A percentile compares a stretch with the other conserved stretches of the same genome.
Conservation (phyloP, 2,113 vertebrate species). For the Carassius auratus region DNA sequence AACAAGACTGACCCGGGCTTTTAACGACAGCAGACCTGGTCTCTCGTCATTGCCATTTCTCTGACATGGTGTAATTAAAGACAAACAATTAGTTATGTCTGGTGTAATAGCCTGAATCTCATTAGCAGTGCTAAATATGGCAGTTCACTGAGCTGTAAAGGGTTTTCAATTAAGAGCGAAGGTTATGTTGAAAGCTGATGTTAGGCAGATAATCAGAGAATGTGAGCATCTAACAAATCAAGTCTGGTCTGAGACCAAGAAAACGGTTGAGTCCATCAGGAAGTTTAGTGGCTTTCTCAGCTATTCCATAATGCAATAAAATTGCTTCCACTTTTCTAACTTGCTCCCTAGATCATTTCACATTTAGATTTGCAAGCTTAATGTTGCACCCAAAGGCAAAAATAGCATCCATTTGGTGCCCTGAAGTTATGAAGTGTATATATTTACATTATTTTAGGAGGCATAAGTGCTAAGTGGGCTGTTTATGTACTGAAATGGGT, state of each 20-base stretch:
- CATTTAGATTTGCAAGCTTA: constrained; percentile 16
- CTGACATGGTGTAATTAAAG: constrained; percentile 26
- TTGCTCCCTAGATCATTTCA: constrained; percentile 19
- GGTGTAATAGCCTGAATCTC: constrained; percentile 17
- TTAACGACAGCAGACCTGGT: constrained; percentile 17
- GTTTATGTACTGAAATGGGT: background rate
- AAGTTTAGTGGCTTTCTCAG: constrained; percentile 25
- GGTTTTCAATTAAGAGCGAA: background rate
- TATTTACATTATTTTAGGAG: constrained; percentile 13
- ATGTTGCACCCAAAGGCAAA: constrained; percentile 37
- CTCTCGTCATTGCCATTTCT: constrained; percentile 4
- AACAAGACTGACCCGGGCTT: background rate
- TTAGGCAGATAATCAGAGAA: constrained; percentile 21
- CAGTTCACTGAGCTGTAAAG: background rate
- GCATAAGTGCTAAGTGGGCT: constrained; percentile 2
- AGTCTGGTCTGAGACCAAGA: constrained; percentile 33
- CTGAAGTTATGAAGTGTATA: constrained; percentile 23
- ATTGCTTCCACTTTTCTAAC: constrained; percentile 52
- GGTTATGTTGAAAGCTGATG: background rate
- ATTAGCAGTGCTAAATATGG: background rate
- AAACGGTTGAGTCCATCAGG: constrained; percentile 37
- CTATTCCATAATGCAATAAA: constrained; percentile 49
- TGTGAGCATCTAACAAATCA: constrained; percentile 44
- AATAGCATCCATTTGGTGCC: constrained; percentile 47
- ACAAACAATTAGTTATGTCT: constrained; percentile 15